Conservation (phyloP, 2,113 vertebrate species). For the Protomyctophum bolini region DNA sequence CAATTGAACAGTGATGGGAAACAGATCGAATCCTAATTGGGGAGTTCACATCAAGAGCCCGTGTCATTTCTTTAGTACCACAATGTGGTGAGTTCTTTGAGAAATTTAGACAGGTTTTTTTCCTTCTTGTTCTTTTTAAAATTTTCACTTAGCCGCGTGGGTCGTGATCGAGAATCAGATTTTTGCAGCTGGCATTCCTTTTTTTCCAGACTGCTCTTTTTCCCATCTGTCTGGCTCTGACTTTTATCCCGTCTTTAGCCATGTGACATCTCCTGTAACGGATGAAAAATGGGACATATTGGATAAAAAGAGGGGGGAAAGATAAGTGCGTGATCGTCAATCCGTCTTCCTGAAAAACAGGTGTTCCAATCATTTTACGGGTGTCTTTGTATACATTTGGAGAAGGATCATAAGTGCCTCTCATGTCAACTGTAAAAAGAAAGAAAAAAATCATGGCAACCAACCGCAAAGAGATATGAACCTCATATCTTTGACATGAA, state of each 20-base stretch:
- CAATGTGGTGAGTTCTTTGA: constrained; percentile 39
- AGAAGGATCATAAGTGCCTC: constrained; percentile 41
- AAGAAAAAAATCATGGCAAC: constrained; percentile 50
- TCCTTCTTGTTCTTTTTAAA: neutral
- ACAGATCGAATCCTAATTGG: constrained; percentile 43
- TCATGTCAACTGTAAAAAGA: constrained; percentile 48
- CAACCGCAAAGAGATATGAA: constrained; percentile 52
- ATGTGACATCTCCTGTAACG: constrained; percentile 43
- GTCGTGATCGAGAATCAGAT: constrained; percentile 50
- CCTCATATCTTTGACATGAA: constrained; percentile 64
- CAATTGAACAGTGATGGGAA: constrained; percentile 49
- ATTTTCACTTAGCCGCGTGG: constrained; percentile 22
- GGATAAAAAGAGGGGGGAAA: constrained; percentile 29
- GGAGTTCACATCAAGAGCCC: constrained; percentile 28
- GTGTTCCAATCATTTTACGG: constrained; percentile 45
- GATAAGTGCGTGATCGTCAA: constrained; percentile 63
- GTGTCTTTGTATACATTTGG: constrained; percentile 38
- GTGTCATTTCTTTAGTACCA: constrained; percentile 36
- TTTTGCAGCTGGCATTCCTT: constrained; percentile 40
- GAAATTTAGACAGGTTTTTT: constrained; percentile 38
- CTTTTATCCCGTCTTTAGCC: constrained; percentile 34
- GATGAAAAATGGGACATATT: constrained; percentile 42
- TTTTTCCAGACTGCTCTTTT: constrained; percentile 30
- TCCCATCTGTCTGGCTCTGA: constrained; percentile 43
- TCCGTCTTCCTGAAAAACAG: constrained; percentile 53